Evolutionary conservation across 2,888 invertebrate species (phyloP).

Genomic region (Euplexia lucipara): DNA sequence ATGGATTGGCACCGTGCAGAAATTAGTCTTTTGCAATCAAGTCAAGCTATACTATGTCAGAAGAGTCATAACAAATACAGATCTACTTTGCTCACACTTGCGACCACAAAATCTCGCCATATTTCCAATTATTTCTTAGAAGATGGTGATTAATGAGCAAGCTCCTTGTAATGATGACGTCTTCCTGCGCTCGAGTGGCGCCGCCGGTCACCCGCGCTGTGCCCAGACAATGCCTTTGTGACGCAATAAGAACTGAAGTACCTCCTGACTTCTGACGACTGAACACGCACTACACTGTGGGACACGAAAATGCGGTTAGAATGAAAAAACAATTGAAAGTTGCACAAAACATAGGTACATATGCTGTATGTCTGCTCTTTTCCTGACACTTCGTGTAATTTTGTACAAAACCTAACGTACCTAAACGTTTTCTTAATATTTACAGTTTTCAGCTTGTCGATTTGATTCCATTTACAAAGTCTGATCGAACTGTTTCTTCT

Average conservation of each 20-base stretch:
- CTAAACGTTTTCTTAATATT: no score
- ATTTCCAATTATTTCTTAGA: constrained; percentile 1
- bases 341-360: no score
- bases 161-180: constrained; percentile 22
- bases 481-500: no score
- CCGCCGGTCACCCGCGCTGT: constrained; percentile 1
- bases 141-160: constrained; percentile 45
- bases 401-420: no score
- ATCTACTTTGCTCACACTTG: background rate
- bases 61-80: no score
- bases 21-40: background rate
- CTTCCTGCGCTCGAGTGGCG: constrained; percentile 1
- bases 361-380: no score
- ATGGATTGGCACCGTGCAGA: no score
- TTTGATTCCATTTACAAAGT: no score
- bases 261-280: constrained; percentile 2
- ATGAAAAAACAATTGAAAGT: background rate
- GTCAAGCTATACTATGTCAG: background rate
- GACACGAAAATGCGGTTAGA: constrained; percentile 7
- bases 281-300: background rate
- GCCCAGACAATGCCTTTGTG: constrained; percentile 40
- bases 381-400: no score
- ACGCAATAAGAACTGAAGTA: constrained; percentile 11
- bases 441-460: no score
- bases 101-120: background rate